Base-by-base conservation (phyloP, 2,797 vertebrate genomes). In the Sebastes matsubarae region DNA sequence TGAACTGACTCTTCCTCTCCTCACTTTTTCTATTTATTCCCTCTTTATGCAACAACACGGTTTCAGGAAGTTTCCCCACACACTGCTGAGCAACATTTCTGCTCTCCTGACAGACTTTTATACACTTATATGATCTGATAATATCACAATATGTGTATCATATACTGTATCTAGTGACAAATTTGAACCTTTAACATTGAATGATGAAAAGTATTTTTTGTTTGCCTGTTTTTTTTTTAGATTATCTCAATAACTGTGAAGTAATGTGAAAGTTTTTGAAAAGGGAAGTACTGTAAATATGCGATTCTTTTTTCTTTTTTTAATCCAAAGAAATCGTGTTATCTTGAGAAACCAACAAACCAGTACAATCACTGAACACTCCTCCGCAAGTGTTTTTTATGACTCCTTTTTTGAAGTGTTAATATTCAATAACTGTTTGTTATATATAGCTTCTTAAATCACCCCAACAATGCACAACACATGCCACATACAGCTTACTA, bases 11-110 rank as follows among this genome's bases (percentile, higher is more conserved):
- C 24, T 55, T 60, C 55, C 6, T 70, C 27, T 46, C 25, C 6
- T 46, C 34, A 30, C 58, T 63, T 80, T 73, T 36, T 50, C 32
- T 22, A 2, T 38, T 25, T 34, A 8, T 72, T 42, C 24, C 22
- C 20, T 65, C 0, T 64, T 70, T 78, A 1, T 68, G 59, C 65
- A 64, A 73, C 36, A 58, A n/a, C 13, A 16, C 46, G 9, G 14
- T 64, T 74, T 79, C 20, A 66, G 71, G 81, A 79, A 42, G 66
- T 79, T 72, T 72, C 68, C 32, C 13, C 36, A 22, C 58, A 57
- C 6, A 22, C 1, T 0, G 2, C 13, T 13, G 0, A 30, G 27
- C 25, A n/a, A 24, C 5, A 36, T 14, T 58, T 69, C 34, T 50
- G 34, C 36, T 69, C 22, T 58, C 0, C n/a, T 32, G 3, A 16